Conservation (phyloP, 1,140 invertebrate species). For the Drosophila ananassae region DNA sequence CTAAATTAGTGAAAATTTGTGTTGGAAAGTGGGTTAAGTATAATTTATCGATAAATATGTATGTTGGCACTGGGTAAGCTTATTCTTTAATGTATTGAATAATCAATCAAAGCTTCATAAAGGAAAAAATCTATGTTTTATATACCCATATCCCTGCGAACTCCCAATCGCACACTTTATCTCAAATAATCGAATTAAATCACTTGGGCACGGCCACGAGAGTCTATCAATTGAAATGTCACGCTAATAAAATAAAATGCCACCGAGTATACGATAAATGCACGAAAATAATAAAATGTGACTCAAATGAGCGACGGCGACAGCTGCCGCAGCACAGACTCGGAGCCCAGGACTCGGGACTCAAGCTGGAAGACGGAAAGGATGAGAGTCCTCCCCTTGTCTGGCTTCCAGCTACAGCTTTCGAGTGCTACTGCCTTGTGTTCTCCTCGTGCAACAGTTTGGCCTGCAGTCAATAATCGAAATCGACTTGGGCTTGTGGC, state of each 20-base stretch:
- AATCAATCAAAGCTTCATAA: neutral
- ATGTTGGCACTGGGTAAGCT: neutral
- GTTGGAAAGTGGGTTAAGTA: neutral
- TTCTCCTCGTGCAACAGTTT: constrained; percentile 59
- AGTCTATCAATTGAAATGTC: constrained; percentile 77
- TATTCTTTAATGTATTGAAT: neutral
- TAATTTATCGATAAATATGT: neutral
- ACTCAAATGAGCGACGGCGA: constrained; percentile 75
- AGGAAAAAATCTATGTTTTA: constrained; percentile 3
- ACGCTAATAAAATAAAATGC: constrained; percentile 81
- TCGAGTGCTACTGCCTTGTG: constrained; percentile 1
- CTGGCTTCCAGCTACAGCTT: neutral
- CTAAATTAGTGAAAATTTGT: neutral
- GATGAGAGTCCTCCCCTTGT: neutral
- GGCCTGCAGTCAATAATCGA: constrained; percentile 65
- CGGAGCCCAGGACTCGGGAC: neutral
- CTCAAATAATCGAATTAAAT: constrained; percentile 29
- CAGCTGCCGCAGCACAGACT: constrained; percentile 43
- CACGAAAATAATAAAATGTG: constrained; percentile 82
- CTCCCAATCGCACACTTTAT: constrained; percentile 35
- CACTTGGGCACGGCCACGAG: constrained; percentile 27
- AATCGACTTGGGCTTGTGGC: constrained; percentile 66
- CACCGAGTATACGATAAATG: constrained; percentile 73
- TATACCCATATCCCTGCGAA: constrained; percentile 2
- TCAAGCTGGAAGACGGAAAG: neutral